These are phyloP conservation scores for Meandrusa payeni DNA, from an alignment of 2,888 invertebrate genomes.

Conservation along the genomic window DNA sequence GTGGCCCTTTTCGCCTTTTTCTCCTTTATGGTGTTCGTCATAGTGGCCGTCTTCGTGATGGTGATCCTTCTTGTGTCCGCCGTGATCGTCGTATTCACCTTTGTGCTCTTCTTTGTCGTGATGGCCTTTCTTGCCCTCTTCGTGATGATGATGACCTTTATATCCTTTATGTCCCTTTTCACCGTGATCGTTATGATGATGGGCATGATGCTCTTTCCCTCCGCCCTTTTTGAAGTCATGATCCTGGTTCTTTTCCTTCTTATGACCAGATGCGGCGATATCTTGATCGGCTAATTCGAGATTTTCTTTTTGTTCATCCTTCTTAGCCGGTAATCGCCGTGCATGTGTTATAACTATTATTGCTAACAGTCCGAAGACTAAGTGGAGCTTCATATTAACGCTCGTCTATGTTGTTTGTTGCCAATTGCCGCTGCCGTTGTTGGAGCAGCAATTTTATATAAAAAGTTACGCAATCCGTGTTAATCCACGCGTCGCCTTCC, in stretches of 20 bases:
- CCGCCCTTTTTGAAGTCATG: conserved; percentile 83
- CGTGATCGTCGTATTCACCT: conserved; percentile 83
- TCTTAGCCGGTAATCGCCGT: conserved; percentile 49
- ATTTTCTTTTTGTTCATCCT: conserved; percentile 37
- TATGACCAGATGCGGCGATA: conserved; percentile 66
- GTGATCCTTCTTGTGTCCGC: conserved; percentile 82
- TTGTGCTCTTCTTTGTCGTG: conserved; percentile 85
- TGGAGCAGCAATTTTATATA: conserved; percentile 76
- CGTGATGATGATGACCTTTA: conserved; percentile 84
- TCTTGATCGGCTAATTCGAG: conserved; percentile 49
- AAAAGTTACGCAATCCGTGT: conserved; percentile 71
- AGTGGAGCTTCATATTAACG: conserved; percentile 56
- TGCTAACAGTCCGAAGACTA: conserved; percentile 53
- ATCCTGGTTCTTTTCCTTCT: conserved; percentile 69
- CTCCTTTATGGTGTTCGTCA: conserved; percentile 83
- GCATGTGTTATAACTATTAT: conserved; percentile 44
- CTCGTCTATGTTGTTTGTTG: conserved; percentile 28
- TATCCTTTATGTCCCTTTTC: conserved; percentile 87
- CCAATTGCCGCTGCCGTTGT: conserved; percentile 64
- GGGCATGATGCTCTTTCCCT: conserved; percentile 84
- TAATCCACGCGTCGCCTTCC: conserved; percentile 60
- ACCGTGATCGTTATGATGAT: conserved; percentile 83
- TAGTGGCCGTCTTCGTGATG: conserved; percentile 84
- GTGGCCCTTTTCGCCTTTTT: conserved; percentile 85
- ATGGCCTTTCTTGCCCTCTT: conserved; percentile 86